Evolutionary conservation across 2,797 vertebrate genomes (phyloP).

Genomic region (Serranus cabrilla): DNA sequence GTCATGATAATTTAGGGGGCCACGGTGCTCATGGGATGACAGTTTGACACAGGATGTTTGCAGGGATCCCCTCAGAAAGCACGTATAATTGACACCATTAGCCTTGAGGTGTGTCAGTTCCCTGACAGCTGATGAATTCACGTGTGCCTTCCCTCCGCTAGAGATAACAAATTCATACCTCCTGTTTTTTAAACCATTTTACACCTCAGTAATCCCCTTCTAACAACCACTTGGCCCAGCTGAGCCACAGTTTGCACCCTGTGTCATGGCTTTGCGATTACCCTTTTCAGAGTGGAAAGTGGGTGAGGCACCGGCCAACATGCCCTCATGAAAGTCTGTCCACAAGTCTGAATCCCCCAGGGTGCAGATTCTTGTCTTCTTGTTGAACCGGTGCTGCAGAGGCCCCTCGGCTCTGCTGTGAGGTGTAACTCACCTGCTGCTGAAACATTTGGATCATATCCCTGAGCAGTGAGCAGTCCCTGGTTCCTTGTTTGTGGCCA

Average conservation of each 20-base stretch:
- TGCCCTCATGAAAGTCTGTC: conserved; percentile 50
- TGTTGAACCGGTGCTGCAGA: conserved; percentile 48
- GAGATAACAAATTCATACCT: conserved; percentile 65
- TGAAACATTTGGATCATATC: conserved; percentile 67
- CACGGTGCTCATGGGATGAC: conserved; percentile 69
- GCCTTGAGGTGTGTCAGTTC: conserved; percentile 72
- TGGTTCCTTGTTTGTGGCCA: conserved; percentile 41
- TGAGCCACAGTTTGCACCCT: conserved; percentile 76
- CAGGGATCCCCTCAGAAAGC: conserved; percentile 66
- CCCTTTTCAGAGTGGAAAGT: conserved; percentile 65
- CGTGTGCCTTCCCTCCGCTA: conserved; percentile 38
- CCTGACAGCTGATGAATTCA: conserved; percentile 73
- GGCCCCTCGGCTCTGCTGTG: conserved; percentile 45
- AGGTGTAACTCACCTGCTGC: conserved; percentile 74
- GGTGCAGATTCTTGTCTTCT: conserved; percentile 51
- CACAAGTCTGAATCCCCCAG: conserved; percentile 45
- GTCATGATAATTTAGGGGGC: conserved; percentile 73
- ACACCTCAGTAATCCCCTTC: conserved; percentile 72
- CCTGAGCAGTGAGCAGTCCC: conserved; percentile 49
- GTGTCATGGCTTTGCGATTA: conserved; percentile 67
- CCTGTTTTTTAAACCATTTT: conserved; percentile 74
- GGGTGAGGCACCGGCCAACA: conserved; percentile 54
- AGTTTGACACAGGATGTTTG: conserved; percentile 68
- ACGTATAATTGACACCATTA: conserved; percentile 81
- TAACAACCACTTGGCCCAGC: conserved; percentile 77